Conservation (phyloP, 2,888 invertebrate species). For the Drosophila prostipennis region DNA sequence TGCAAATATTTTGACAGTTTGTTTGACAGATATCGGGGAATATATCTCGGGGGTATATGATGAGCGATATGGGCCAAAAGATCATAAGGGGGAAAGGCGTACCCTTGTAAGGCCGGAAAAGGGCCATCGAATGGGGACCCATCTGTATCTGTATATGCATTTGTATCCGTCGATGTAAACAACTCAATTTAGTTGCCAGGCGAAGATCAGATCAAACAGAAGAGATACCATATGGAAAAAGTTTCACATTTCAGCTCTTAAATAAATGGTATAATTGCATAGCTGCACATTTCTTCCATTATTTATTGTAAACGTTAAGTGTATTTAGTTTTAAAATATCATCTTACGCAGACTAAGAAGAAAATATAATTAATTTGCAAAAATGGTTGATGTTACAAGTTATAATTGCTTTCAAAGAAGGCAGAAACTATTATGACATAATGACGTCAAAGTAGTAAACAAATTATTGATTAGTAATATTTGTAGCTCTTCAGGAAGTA, state of each 20-base stretch:
- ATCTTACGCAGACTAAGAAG: too few species aligned
- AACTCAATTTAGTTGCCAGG: slow-evolving; percentile 8
- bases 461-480: background rate
- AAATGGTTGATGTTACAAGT: too few species aligned
- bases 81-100: background rate
- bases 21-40: slow-evolving; percentile 37
- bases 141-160: background rate
- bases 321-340: background rate
- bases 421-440: too few species aligned
- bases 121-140: slow-evolving; percentile 11
- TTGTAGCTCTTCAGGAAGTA: background rate
- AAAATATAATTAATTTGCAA: too few species aligned
- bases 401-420: too few species aligned
- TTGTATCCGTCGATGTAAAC: slow-evolving; percentile 15
- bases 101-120: slow-evolving; percentile 1
- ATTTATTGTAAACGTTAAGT: background rate
- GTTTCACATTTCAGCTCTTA: background rate
- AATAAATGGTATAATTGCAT: background rate
- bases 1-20: slow-evolving; percentile 55
- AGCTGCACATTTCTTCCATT: background rate
- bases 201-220: background rate
- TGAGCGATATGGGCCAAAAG: slow-evolving; percentile 5
- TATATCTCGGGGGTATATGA: background rate
- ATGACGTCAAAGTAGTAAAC: background rate
- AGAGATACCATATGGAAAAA: slow-evolving; percentile 1